Base-by-base conservation (phyloP, 2,113 vertebrate species). In the Petroica traversi region DNA sequence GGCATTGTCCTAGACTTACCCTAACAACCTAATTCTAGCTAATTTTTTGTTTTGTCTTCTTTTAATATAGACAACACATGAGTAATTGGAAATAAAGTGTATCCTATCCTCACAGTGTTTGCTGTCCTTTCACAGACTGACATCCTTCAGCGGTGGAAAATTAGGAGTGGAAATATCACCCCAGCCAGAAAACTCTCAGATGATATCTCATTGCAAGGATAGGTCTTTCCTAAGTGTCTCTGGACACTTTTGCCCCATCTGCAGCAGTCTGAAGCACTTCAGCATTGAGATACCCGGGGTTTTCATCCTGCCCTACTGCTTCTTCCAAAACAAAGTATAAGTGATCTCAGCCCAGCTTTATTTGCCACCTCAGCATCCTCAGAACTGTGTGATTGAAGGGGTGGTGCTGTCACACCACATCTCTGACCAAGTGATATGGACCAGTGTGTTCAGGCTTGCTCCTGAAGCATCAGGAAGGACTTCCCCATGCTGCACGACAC, bases 271-370 rank as follows among this genome's bases (percentile, higher is more conserved):
- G 14, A 62, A 62, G 49, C 40, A 38, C 25, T 66, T 55, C 2
- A 63, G 26, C 43, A 25, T 29, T 43, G 66, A 62, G 26, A 34
- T 26, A 16, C 13, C 48, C 48, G 26, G 0, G 0, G 1, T 8
- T 36, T 69, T 72, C 48, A 25, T 11, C 15, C 29, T 83, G 36
- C n/a, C 8, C 15, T 59, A 26, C 15, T 48, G 8, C 67, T 38
- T 76, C 28, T 55, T 58, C 26, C 28, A 28, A 59, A 91, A 38
- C 16, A 43, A 76, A 75, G 46, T 0, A 0, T 38, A 26, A 40
- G 43, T 61, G 29, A 41, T 12, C 33, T 33, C n/a, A 84, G 29
- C 19, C 7, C 20, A n/a, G 29, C 17, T 55, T 59, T 52, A 40
- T 25, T 24, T 26, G 31, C 34, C 33, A 7, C 58, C 20, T 34